Base-by-base conservation (phyloP, 2,113 vertebrate species). In the Hippocampus comes region DNA sequence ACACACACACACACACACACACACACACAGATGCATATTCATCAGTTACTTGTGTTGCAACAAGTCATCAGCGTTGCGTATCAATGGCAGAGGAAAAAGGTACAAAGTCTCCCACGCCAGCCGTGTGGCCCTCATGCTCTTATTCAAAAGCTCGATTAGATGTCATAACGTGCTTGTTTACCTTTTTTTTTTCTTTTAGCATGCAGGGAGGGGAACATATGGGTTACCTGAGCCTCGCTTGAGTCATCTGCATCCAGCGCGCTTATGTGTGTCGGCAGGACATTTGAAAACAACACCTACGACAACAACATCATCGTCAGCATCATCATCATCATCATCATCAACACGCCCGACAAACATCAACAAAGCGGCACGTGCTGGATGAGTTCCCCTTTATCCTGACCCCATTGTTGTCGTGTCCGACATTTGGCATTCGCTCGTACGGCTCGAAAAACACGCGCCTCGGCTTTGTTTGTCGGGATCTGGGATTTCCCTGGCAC, bases 201-300 rank as follows among this genome's bases (percentile, higher is more conserved):
- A 43, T 2, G 41, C 75, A 71, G 75, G 79, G 89, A 84, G 70
- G 75, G 79, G 89, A 84, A 89, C 91, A 89, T 91, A 86, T 86
- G 64, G 56, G 88, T 89, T 91, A 93, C 91, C 90, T 92, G 90
- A 93, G 79, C 88, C 80, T 42, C 5, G 27, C 68, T 68, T 63
- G 81, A 75, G 84, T 87, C 79, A 86, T 89, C 87, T 84, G 85
- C 88, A 86, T 84, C 73, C 77, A 86, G 83, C 74, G 78, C 80
- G 88, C 75, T 53, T 63, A 86, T 77, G 73, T 76, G 75, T 72
- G 71, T 78, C 78, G 78, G 77, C 83, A 83, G 82, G 82, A 89
- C 80, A 79, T 86, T 84, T 86, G 82, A 88, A 91, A 93, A 92
- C 90, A 91, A 91, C 89, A 86, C 83, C 84, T 67, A 83, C 75